Percentiles rank a stretch among this genome's conserved stretches.
Evolutionary conservation across 2,113 vertebrate species (phyloP).

Genomic region (Nyctereutes procyonoides): DNA sequence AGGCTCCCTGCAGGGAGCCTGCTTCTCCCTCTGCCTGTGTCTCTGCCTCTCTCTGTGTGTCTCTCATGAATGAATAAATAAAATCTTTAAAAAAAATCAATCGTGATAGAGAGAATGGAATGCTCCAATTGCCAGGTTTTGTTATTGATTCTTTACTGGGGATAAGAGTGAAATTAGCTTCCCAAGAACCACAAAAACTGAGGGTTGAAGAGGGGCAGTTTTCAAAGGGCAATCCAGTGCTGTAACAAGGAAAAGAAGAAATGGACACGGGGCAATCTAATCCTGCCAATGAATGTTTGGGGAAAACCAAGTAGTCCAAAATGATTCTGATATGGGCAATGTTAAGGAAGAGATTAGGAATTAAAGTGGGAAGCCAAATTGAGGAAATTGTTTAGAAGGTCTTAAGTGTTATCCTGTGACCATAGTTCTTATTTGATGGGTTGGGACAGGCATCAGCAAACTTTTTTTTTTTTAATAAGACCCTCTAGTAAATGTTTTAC

Average conservation of each 20-base stretch:
- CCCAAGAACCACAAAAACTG: neutral
- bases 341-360: neutral
- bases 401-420: neutral
- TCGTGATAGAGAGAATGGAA: neutral
- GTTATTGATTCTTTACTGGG: neutral
- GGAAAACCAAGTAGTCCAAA: neutral
- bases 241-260: neutral
- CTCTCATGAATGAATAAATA: too few relatives aligned
- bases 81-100: neutral
- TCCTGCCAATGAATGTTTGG: neutral
- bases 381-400: neutral
- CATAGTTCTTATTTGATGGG: neutral
- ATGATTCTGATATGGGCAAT: neutral
- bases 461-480: neutral
- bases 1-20: too few relatives aligned
- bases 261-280: neutral
- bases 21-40: too few relatives aligned
- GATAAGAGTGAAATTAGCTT: neutral
- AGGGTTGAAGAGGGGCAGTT: neutral
- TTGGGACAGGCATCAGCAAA: neutral
- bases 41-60: too few relatives aligned
- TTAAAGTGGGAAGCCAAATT: neutral
- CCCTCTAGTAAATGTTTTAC: neutral
- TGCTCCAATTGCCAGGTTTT: neutral
- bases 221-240: neutral